Percentiles rank a stretch among this genome's conserved stretches.
Conservation (phyloP, 1,140 invertebrate genomes). For the Hyles euphorbiae region DNA sequence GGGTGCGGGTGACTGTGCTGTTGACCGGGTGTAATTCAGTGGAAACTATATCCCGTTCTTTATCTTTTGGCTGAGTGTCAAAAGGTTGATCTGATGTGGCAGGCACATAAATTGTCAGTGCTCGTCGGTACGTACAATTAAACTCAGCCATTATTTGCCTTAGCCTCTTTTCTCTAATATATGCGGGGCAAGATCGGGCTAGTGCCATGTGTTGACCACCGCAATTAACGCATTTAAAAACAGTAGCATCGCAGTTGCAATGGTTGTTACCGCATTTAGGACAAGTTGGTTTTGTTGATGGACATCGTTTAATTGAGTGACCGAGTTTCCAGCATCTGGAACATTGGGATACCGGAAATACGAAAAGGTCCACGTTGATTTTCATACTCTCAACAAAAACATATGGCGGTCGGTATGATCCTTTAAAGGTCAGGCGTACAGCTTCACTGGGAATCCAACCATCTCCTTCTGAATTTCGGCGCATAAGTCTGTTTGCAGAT, state of each 20-base stretch:
- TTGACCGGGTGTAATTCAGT: too few species aligned
- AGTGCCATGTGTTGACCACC: conserved; percentile 10
- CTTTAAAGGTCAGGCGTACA: conserved; percentile 22
- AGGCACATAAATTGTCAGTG: neutral
- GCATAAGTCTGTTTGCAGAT: conserved; percentile 5
- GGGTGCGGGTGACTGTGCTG: too few species aligned
- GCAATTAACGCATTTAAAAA: conserved; percentile 17
- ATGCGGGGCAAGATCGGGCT: neutral
- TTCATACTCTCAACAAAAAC: conserved; percentile 19
- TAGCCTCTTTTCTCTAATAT: neutral
- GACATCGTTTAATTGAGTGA: conserved; percentile 19
- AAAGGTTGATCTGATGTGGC: neutral
- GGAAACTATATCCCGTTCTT: too few species aligned
- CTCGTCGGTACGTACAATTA: conserved; percentile 8
- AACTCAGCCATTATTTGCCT: neutral
- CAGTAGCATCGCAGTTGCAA: conserved; percentile 25
- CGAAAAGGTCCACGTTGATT: conserved; percentile 23
- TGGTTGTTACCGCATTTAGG: conserved; percentile 32
- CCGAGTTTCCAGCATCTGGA: conserved; percentile 32
- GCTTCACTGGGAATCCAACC: conserved; percentile 15
- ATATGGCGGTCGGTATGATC: conserved; percentile 10
- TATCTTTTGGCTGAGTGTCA: neutral
- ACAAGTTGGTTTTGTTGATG: conserved; percentile 22
- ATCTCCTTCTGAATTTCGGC: conserved; percentile 2
- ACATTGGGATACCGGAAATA: conserved; percentile 38